Base-by-base conservation (phyloP, 2,888 invertebrate genomes). In the Xestia xanthographa region DNA sequence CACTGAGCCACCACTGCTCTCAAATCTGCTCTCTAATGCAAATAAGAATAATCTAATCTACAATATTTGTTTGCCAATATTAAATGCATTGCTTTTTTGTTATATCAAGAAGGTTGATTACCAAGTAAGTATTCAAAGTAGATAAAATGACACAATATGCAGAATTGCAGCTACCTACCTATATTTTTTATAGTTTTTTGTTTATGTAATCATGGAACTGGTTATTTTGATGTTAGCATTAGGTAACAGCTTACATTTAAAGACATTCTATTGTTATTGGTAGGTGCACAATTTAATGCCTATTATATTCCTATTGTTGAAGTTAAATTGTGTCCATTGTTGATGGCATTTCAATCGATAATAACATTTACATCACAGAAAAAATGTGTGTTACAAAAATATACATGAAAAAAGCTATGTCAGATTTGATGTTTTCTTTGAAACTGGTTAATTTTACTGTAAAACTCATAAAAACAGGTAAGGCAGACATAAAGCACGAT, bases 271-370 rank as follows among this genome's bases (percentile, higher is more conserved):
- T 56, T 81, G 41, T 74, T 73, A 56, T 41, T 34, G 38, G 45
- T n/a, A 45, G 11, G 26, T 58, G 14, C 17, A 48, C 26, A 74
- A 74, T 65, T 74, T 65, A 81, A 77, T 74, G 75, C 29, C 29
- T 56, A 41, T 63, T 65, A 56, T 9, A 56, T 20, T 53, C 8
- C 29, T 22, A 71, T 63, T 34, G 56, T 17, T 73, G n/a, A 58
- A 41, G 34, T 48, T 48, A 48, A 34, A 73, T 48, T 22, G 56
- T 22, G 14, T 63, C 34, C 26, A 73, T 81, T 73, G 75, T 74
- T 56, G 26, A 26, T 26, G 48, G 5, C 56, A 73, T 56, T 56
- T 17, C 6, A 6, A 26, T 26, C 14, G 2, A 26, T 26, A 63
- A 50, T 0, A 53, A n/a, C 5, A 11, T 6, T 9, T 48, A n/a